Evolutionary conservation across 2,888 invertebrate species (phyloP), one percentile per base, ranked within the genome.

Genomic region (Corythucha ciliata): DNA sequence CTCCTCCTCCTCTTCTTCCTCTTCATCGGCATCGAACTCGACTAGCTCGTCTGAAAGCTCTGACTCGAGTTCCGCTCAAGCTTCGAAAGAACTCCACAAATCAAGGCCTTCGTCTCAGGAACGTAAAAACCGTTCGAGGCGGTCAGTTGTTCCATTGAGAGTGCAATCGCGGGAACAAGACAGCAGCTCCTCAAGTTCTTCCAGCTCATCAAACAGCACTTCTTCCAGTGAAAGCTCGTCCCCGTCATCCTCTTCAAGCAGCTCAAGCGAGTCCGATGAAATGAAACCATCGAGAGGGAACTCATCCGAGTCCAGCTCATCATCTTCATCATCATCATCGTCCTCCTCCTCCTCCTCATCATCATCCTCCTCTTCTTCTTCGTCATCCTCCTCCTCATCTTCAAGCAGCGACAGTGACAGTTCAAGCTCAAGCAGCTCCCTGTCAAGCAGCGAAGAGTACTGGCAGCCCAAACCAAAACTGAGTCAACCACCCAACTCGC

Each of bases 401-500:
- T 55, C 55, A 29, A 53, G 53, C 42, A 53, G 54, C 18, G 48
- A 70, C 14, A 60, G 68, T 26, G 71, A 70, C 2, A 64, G 60
- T 36, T 62, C 63, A 48, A 69, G 69, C 53, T 70, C 72, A 54
- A 69, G 71, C 4, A 69, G 70, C 1, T 71, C 70, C 56, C 68
- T 70, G 22, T 70, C 70, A 54, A 59, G 72, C 37, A 60, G 60
- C 37, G 62, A 62, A 45, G 61, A 63, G 50, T 56, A 54, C 51
- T 56, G 55, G 16, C 72, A 73, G 61, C 67, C 71, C 67, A 67
- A 64, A 54, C 65, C 69, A 6, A 68, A 60, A 1, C 57, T 72
- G 55, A 65, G 70, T 33, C 68, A 68, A 56, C 70, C 73, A 14
- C 72, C 75, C 2, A 63, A 68, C 44, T 64, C 64, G 37, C 73